A percentile compares a stretch with the other conserved stretches of the same genome.
These are phyloP conservation scores for Trypoxylus dichotomus DNA, from an alignment of 1,140 invertebrate genomes.

Conservation along the genomic window DNA sequence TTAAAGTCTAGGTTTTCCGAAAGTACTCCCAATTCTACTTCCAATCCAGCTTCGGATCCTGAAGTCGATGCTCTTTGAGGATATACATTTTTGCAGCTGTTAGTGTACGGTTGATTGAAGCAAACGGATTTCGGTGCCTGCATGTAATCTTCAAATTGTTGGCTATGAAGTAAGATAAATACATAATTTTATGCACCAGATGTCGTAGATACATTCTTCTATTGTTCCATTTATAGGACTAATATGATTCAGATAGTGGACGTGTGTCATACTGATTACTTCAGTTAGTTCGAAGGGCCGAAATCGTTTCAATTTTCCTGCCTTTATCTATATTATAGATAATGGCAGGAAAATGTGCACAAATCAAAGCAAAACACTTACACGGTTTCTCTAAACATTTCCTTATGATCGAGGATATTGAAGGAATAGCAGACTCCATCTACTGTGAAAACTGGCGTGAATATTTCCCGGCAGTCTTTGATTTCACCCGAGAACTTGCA, in stretches of 20 bases:
- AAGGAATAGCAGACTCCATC: constrained; percentile 70
- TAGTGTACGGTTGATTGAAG: constrained; percentile 26
- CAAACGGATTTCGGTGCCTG: background rate
- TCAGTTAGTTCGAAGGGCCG: too few relatives aligned
- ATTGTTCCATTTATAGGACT: too few relatives aligned
- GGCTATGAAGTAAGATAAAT: background rate
- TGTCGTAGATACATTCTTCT: too few relatives aligned
- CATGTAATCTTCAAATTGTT: background rate
- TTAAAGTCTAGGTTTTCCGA: constrained; percentile 54
- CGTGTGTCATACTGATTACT: too few relatives aligned
- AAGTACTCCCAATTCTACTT: constrained; percentile 52
- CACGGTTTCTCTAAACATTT: constrained; percentile 58
- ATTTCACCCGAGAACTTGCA: background rate
- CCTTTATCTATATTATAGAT: too few relatives aligned
- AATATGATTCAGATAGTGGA: too few relatives aligned
- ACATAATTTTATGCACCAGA: too few relatives aligned
- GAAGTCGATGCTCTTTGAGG: constrained; percentile 55
- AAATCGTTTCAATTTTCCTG: too few relatives aligned
- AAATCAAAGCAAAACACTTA: constrained; percentile 36
- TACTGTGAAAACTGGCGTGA: constrained; percentile 65
- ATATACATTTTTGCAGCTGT: constrained; percentile 50
- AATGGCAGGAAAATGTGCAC: too few relatives aligned
- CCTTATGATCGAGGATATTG: constrained; percentile 61
- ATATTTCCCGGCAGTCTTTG: constrained; percentile 56
- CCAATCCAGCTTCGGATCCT: constrained; percentile 53